Percentiles rank a stretch among this genome's conserved stretches.
phyloP scores from a whole-genome alignment of 2,888 invertebrate species.

The Eristalis intricaria region DNA sequence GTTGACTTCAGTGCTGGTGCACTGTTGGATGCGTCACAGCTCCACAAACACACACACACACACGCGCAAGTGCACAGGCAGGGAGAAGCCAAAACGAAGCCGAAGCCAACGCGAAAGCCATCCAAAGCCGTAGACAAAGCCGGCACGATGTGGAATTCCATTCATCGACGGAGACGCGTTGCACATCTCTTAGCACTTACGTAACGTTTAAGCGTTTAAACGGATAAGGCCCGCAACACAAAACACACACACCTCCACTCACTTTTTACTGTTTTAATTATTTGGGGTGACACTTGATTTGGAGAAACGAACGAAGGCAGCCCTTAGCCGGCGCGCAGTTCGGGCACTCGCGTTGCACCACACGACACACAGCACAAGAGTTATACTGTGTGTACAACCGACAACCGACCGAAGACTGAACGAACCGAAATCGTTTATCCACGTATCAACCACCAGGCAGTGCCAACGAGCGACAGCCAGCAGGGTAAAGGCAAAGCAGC shows the following conservation, averaged over 20 bases:
- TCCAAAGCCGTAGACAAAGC: neutral
- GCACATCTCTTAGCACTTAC: constrained; percentile 39
- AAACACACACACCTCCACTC: neutral
- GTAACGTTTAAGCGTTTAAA: constrained; percentile 36
- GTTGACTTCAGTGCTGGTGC: constrained; percentile 7
- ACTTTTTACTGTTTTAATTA: constrained; percentile 28
- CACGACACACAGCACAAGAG: constrained; percentile 26
- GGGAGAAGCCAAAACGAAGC: neutral
- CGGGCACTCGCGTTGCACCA: constrained; percentile 29
- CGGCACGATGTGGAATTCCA: constrained; percentile 48
- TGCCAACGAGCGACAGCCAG: neutral
- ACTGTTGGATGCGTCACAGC: constrained; percentile 10
- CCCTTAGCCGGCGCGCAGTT: neutral
- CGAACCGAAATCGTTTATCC: constrained; percentile 59
- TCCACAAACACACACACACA: neutral
- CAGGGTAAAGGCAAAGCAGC: neutral
- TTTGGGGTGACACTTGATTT: constrained; percentile 23
- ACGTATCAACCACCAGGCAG: constrained; percentile 50
- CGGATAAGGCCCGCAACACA: neutral
- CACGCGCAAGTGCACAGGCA: neutral
- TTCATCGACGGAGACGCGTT: constrained; percentile 35
- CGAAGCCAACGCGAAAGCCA: neutral
- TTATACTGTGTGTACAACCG: constrained; percentile 42
- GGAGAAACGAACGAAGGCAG: neutral
- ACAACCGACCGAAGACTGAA: constrained; percentile 67